Base-by-base conservation (phyloP, 2,888 invertebrate genomes). In the Helicoverpa assulta region DNA sequence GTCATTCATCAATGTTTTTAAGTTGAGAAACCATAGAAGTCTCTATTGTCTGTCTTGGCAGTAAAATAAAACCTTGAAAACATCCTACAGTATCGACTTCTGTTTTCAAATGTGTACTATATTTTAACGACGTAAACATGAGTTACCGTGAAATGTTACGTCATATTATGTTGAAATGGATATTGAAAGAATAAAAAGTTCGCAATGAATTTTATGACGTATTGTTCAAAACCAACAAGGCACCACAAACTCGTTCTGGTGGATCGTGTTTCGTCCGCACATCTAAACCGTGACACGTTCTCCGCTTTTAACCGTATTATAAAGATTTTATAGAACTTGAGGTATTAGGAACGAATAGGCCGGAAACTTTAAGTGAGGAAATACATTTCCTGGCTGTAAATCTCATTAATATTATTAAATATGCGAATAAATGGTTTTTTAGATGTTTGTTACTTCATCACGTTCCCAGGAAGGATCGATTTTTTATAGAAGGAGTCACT, bases 231-330 rank as follows among this genome's bases (percentile, higher is more conserved):
- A 78, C 72, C 77, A 84, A 84, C 86, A 83, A 85, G 85, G 80
- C 78, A 84, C 84, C 78, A 79, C 84, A 86, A 90, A 92, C 91
- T 86, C 82, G 90, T 91, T 92, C 84, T 75, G 71, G 75, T 66
- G 83, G 87, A 89, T 92, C 89, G 78, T 82, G 88, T 92, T 91
- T 87, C 91, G 78, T 86, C 78, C 85, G 84, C 84, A 74, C 85
- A 82, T 86, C 83, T 76, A 83, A 78, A 83, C 81, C 82, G 63
- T 75, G 69, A 77, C 73, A 72, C 74, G 75, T 76, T 74, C 77
- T 64, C 76, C 68, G 78, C 74, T 76, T 82, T 83, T 78, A 57
- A 75, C 70, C 74, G 33, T 73, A 69, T 56, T 74, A 67, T 64
- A 80, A 75, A 66, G 70, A 74, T 76, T 67, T 75, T 80, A 76